Conservation (phyloP, 92 coral and sea anemone genomes). For the Zoanthus gigantus region DNA sequence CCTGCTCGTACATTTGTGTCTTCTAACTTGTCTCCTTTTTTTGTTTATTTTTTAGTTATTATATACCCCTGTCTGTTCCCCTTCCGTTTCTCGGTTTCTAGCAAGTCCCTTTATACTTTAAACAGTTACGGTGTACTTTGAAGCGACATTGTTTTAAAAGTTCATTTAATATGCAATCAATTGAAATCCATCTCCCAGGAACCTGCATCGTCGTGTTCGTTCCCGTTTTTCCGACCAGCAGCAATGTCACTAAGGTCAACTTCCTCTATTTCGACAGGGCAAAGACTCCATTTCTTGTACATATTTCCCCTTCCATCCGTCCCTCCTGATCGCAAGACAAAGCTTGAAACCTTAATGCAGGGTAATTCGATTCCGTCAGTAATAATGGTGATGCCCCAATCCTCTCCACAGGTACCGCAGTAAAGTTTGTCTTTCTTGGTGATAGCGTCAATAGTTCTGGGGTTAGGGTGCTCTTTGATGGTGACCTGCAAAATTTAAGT, state of each 20-base stretch:
- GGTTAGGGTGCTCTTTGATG: constrained; percentile 28
- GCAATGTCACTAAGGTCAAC: constrained; percentile 59
- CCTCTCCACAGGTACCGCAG: constrained; percentile 77
- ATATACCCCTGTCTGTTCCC: no score
- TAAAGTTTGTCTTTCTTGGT: constrained; percentile 66
- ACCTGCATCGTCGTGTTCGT: constrained; percentile 4
- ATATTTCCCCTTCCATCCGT: constrained; percentile 41
- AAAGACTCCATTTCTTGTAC: constrained; percentile 80
- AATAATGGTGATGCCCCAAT: constrained; percentile 85
- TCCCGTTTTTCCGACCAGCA: not conserved
- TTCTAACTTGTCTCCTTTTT: no score
- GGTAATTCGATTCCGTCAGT: constrained; percentile 72
- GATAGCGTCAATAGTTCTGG: constrained; percentile 65
- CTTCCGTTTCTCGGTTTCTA: no score
- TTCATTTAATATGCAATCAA: not conserved
- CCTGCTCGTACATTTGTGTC: no score
- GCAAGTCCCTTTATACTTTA: no score
- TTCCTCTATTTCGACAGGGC: constrained; percentile 70
- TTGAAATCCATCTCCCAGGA: constrained; percentile 34
- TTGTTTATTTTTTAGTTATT: no score
- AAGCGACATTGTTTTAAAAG: no score
- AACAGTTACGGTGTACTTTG: no score
- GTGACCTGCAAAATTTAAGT: constrained; percentile 36
- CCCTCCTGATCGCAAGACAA: constrained; percentile 55
- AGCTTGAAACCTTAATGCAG: constrained; percentile 76